A percentile compares a stretch with the other conserved stretches of the same genome.
phyloP scores from a whole-genome alignment of 2,888 invertebrate genomes.

The Chorisops tibialis region DNA sequence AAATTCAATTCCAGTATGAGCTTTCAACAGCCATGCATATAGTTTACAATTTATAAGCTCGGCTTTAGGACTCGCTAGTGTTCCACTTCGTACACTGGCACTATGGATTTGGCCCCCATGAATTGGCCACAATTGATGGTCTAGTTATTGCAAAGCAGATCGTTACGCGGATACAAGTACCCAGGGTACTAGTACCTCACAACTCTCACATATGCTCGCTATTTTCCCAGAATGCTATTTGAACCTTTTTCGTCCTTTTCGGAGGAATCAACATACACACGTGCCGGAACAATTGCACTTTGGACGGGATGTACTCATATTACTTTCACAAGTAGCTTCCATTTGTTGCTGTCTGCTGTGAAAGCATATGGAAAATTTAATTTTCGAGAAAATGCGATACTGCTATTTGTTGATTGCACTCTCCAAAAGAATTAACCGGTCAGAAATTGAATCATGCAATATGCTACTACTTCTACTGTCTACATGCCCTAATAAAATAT shows the following conservation, averaged over 20 bases:
- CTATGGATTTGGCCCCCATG: slow-evolving; percentile 38
- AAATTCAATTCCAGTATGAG: slow-evolving; percentile 16
- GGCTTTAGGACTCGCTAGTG: not conserved
- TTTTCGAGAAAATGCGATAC: not conserved
- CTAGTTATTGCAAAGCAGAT: slow-evolving; percentile 45
- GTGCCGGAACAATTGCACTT: not conserved
- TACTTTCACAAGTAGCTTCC: slow-evolving; percentile 11
- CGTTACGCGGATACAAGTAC: not conserved
- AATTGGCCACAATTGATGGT: slow-evolving; percentile 50
- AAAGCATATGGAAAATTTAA: slow-evolving; percentile 8
- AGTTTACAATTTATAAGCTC: slow-evolving; percentile 20
- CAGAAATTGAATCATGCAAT: too few relatives aligned
- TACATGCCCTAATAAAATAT: too few relatives aligned
- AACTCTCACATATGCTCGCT: not conserved
- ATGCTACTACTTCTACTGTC: too few relatives aligned
- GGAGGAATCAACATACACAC: not conserved
- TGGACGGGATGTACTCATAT: too few relatives aligned
- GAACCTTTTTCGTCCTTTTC: not conserved
- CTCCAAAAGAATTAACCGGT: not conserved
- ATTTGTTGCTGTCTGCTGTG: slow-evolving; percentile 10
- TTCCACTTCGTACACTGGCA: not conserved
- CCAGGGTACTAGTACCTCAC: not conserved
- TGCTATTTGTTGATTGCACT: slow-evolving; percentile 5
- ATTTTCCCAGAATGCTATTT: not conserved
- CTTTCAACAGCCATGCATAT: slow-evolving; percentile 20